These are phyloP conservation scores for Drosophila arawakana DNA, from an alignment of 1,140 invertebrate species.

Conservation along the genomic window DNA sequence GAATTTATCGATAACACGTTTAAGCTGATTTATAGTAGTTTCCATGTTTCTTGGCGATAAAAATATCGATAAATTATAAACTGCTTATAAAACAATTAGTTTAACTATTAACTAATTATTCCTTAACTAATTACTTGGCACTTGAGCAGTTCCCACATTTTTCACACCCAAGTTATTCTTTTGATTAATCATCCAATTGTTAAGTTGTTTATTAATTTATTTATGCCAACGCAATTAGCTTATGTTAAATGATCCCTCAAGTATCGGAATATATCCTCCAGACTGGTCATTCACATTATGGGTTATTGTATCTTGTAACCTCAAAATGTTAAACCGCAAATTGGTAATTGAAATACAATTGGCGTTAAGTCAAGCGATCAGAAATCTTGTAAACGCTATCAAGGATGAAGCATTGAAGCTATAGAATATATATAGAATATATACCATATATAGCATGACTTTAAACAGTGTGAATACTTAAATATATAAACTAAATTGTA, in stretches of 20 bases:
- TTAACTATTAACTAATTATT: too few species aligned
- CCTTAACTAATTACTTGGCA: too few species aligned
- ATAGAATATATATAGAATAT: constrained; percentile 29
- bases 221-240: constrained; percentile 35
- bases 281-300: constrained; percentile 67
- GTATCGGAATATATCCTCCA: constrained; percentile 60
- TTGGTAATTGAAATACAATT: constrained; percentile 64
- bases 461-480: neutral
- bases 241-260: constrained; percentile 39
- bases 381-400: constrained; percentile 70
- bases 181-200: constrained; percentile 10
- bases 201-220: neutral
- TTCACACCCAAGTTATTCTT: neutral
- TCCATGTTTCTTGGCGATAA: too few species aligned
- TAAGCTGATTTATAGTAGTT: too few species aligned
- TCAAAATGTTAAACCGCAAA: constrained; percentile 57
- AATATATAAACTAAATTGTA: constrained; percentile 18
- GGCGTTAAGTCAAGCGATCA: constrained; percentile 71
- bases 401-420: constrained; percentile 75
- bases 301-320: constrained; percentile 28
- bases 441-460: constrained; percentile 18
- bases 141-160: neutral
- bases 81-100: too few species aligned
- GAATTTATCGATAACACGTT: too few species aligned
- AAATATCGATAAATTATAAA: too few species aligned